phyloP scores from a whole-genome alignment of 2,888 invertebrate genomes.

The Nomada goodeniana region DNA sequence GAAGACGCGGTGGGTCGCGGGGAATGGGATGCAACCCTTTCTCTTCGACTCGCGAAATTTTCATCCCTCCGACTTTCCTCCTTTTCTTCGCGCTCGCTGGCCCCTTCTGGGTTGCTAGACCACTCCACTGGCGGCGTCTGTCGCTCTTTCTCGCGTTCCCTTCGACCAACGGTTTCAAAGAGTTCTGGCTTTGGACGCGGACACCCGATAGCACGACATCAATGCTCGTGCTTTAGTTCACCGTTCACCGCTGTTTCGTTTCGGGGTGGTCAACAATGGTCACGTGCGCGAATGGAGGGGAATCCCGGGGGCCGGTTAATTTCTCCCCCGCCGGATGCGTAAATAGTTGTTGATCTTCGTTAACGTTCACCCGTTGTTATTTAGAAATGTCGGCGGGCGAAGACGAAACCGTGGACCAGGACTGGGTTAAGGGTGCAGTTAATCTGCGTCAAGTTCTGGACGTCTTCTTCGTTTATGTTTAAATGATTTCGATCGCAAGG shows the following conservation, averaged over 20 bases:
- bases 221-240: conserved; percentile 75
- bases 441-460: no score
- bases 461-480: no score
- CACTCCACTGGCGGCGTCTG: conserved; percentile 45
- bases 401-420: not conserved
- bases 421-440: no score
- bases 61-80: conserved; percentile 31
- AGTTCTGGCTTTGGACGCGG: conserved; percentile 38
- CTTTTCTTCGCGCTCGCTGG: conserved; percentile 50
- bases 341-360: conserved; percentile 60
- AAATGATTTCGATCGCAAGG: no score
- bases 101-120: conserved; percentile 61
- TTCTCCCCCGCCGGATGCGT: conserved; percentile 54
- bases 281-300: conserved; percentile 59
- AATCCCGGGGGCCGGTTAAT: conserved; percentile 52
- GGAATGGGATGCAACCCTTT: conserved; percentile 50
- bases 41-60: conserved; percentile 49
- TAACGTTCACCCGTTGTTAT: conserved; percentile 56
- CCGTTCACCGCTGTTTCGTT: conserved; percentile 78
- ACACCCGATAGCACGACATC: not conserved
- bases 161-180: no score
- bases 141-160: not conserved
- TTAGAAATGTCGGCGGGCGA: conserved; percentile 32
- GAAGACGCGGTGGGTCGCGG: conserved; percentile 19
- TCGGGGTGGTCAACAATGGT: conserved; percentile 77